These are phyloP conservation scores for Gallinago paraguaiae DNA, from an alignment of 2,113 vertebrate genomes.

Conservation along the genomic window DNA sequence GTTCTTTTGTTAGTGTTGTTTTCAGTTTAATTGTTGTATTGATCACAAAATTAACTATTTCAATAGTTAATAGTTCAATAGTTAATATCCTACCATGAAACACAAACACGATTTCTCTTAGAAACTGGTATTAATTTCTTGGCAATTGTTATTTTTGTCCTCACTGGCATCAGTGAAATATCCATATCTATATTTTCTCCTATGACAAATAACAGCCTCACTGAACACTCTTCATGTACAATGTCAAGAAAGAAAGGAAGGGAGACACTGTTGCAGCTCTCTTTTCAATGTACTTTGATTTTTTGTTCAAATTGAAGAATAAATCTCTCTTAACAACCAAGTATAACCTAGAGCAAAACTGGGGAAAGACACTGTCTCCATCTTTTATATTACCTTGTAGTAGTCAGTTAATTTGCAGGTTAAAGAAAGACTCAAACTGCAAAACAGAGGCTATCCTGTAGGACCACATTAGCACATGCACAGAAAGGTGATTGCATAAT, in stretches of 20 bases:
- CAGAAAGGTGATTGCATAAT: neutral
- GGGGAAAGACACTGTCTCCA: neutral
- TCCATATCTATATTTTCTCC: neutral
- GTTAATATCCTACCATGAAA: neutral
- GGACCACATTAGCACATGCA: neutral
- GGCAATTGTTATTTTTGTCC: neutral
- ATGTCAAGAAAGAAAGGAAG: neutral
- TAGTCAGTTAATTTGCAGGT: neutral
- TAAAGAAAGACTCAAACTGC: neutral
- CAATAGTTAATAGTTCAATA: too few relatives aligned
- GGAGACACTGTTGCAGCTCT: neutral
- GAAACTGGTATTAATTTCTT: neutral
- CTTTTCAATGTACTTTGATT: neutral
- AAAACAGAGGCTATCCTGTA: neutral
- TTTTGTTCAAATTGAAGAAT: neutral
- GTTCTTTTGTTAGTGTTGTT: neutral
- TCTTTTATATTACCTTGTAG: neutral
- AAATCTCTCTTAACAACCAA: neutral
- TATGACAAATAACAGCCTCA: neutral
- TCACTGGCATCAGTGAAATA: neutral
- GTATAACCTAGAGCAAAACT: neutral
- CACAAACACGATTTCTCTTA: neutral
- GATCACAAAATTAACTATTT: neutral
- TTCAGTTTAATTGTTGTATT: neutral
- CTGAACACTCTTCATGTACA: neutral